Evolutionary conservation across 2,113 vertebrate genomes (phyloP).

Genomic region (Porphyrio hochstetteri): DNA sequence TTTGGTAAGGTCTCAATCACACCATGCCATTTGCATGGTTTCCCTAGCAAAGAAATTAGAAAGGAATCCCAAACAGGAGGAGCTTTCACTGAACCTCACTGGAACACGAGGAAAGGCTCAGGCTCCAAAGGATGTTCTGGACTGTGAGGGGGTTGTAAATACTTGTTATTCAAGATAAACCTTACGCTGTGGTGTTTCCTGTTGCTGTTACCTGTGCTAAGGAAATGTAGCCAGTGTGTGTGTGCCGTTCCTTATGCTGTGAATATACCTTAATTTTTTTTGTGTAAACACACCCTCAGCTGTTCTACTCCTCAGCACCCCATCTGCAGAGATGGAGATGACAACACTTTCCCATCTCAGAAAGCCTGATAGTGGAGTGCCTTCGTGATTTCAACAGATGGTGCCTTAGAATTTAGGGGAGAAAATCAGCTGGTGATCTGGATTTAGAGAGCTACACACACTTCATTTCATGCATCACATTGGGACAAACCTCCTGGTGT

Average conservation of each 20-base stretch:
- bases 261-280: slow-evolving; percentile 4
- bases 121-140: background rate
- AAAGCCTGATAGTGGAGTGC: background rate
- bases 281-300: slow-evolving; percentile 6
- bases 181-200: accelerated
- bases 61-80: background rate
- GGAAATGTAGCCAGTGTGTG: background rate
- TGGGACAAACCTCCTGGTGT: slow-evolving; percentile 18
- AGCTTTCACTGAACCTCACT: background rate
- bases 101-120: background rate
- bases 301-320: background rate
- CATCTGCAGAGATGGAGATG: slow-evolving; percentile 28
- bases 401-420: slow-evolving; percentile 39
- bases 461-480: slow-evolving; percentile 33
- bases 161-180: background rate
- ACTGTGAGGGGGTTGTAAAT: background rate
- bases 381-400: slow-evolving; percentile 55
- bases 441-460: slow-evolving; percentile 34
- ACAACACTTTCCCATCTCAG: slow-evolving; percentile 2
- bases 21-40: background rate
- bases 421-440: slow-evolving; percentile 55
- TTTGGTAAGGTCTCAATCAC: background rate
- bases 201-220: background rate
- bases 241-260: background rate
- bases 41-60: background rate